Evolutionary conservation across 2,888 invertebrate genomes (phyloP), one percentile per base, ranked within the genome.

Genomic region (Plagiodera versicolora): DNA sequence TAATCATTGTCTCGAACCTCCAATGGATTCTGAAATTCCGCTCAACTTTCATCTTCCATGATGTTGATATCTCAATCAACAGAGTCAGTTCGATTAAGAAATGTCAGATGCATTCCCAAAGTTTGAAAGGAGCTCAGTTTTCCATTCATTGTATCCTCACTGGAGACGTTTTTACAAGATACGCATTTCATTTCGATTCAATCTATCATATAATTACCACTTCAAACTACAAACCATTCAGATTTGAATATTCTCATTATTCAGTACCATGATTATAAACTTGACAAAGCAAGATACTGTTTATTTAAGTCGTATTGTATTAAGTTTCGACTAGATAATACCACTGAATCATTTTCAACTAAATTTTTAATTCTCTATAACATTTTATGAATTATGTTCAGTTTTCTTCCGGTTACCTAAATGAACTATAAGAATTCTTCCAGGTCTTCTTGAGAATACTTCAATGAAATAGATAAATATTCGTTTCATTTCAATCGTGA

Each of bases 1-100:
- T 32, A 10, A 32, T 2, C 47, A 44, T 18, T 49, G 18, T 28
- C 16, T 10, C 18, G 17, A 47, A 56, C 46, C 54, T 24, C 30
- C 18, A 20, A 5, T 2, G 45, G 44, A 67, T 58, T 66, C 64
- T 63, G 63, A 66, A 67, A 51, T 65, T 63, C 52, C 48, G 45
- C 39, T n/a, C 44, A 64, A 67, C 58, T 67, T 69, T 67, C 65
- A 70, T 72, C 69, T 73, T 70, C 70, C 69, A 61, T 69, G 65
- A 70, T 68, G 64, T 66, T 67, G 65, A 68, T 68, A 68, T 68
- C 72, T 74, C 72, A 72, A 74, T 73, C 70, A 64, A 63, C 70
- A 68, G 69, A 70, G 71, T 74, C 73, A 71, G 74, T 75, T 75
- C 73, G 72, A 74, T 74, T 75, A 74, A 72, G 64, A 70, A 75